These are phyloP conservation scores for Patella depressa DNA, from an alignment of 2,888 invertebrate species.

Conservation along the genomic window DNA sequence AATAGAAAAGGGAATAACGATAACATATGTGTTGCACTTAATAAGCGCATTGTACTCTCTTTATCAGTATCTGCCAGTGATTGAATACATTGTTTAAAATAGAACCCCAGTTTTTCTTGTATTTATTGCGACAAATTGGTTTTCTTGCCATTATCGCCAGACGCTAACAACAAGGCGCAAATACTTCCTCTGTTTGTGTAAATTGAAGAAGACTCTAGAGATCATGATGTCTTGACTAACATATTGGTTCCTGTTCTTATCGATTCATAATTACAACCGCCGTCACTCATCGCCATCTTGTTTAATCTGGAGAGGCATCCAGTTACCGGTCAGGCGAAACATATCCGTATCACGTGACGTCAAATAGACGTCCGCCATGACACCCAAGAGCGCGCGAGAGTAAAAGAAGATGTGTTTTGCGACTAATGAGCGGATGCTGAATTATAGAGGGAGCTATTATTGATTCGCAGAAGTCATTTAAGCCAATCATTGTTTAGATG, in stretches of 20 bases:
- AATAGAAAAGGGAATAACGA: no score
- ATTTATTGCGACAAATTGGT: neutral
- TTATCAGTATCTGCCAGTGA: no score
- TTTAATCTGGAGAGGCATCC: conserved; percentile 13
- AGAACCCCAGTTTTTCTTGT: neutral
- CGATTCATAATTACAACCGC: conserved; percentile 2
- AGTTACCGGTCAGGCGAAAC: conserved; percentile 12
- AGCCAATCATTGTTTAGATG: conserved; percentile 3
- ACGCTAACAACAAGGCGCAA: conserved; percentile 2
- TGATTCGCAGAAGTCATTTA: neutral
- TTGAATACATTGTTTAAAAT: no score
- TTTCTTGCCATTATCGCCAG: conserved; percentile 4
- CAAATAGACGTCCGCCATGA: conserved; percentile 10
- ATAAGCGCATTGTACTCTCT: no score
- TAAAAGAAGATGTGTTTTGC: conserved; percentile 7
- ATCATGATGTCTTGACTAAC: neutral
- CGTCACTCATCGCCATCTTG: conserved; percentile 10
- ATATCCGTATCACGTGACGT: conserved; percentile 10
- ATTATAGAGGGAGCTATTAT: neutral
- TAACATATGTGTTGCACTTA: no score
- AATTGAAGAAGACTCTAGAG: conserved; percentile 3
- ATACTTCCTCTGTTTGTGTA: conserved; percentile 9
- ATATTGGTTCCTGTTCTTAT: conserved; percentile 7
- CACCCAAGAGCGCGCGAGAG: neutral
- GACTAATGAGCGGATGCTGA: conserved; percentile 1